Evolutionary conservation across 2,888 invertebrate species (phyloP).

Genomic region (Saturnia pavonia): DNA sequence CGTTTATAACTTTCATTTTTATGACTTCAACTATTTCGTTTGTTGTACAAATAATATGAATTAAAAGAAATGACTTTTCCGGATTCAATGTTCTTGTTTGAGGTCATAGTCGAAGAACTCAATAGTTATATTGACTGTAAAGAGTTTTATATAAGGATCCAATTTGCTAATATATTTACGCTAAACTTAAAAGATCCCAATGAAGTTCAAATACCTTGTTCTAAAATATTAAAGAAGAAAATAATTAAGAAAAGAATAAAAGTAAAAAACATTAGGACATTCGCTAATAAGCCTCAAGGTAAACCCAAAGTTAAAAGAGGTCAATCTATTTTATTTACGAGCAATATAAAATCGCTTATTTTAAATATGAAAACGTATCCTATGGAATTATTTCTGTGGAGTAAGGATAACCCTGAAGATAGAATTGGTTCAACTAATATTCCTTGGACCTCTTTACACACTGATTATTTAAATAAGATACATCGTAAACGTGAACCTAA

Average conservation of each 20-base stretch:
- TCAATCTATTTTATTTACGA: constrained; percentile 48
- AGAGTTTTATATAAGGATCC: constrained; percentile 49
- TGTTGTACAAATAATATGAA: constrained; percentile 22
- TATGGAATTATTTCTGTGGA: constrained; percentile 56
- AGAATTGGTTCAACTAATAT: constrained; percentile 54
- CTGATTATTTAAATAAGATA: constrained; percentile 51
- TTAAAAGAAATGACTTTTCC: constrained; percentile 52
- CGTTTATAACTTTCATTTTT: constrained; percentile 22
- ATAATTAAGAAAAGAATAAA: constrained; percentile 41
- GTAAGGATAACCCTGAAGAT: constrained; percentile 38
- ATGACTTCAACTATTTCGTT: constrained; percentile 26
- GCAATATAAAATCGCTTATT: constrained; percentile 43
- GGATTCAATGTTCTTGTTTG: constrained; percentile 70
- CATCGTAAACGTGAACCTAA: constrained; percentile 28
- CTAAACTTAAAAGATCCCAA: constrained; percentile 53
- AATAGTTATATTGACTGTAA: constrained; percentile 47
- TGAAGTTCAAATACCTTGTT: constrained; percentile 27
- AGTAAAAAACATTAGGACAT: constrained; percentile 30
- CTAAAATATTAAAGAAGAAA: constrained; percentile 30
- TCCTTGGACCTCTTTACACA: constrained; percentile 53
- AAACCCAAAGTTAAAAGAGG: constrained; percentile 39
- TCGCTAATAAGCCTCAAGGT: constrained; percentile 25
- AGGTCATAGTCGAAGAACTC: constrained; percentile 57
- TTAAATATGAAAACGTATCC: constrained; percentile 57
- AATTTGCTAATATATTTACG: constrained; percentile 63